Percentiles rank a stretch among this genome's conserved stretches.
These are phyloP conservation scores for Aphaenogaster ashmeadi DNA, from an alignment of 1,140 invertebrate species.

Conservation along the genomic window DNA sequence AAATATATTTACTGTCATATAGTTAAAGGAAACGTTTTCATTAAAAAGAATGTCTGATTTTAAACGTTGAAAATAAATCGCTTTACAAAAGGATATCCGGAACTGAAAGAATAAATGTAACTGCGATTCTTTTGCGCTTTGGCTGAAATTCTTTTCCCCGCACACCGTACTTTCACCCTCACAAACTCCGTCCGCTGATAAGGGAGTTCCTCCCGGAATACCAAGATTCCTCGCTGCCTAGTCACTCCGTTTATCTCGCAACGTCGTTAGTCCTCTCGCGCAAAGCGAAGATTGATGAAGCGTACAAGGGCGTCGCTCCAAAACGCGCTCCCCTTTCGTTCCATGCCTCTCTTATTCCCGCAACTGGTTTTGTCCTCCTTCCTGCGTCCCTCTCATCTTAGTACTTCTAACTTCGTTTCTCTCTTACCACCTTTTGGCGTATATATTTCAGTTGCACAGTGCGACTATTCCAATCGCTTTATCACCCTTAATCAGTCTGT, in stretches of 20 bases:
- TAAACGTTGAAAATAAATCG: slow-evolving; percentile 40
- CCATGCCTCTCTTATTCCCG: background rate
- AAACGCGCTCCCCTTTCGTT: slow-evolving; percentile 24
- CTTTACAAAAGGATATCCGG: slow-evolving; percentile 16
- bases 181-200: slow-evolving; percentile 58
- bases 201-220: slow-evolving; percentile 72
- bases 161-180: slow-evolving; percentile 34
- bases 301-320: slow-evolving; percentile 69
- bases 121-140: slow-evolving; percentile 47
- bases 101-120: slow-evolving; percentile 35
- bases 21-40: background rate
- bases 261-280: slow-evolving; percentile 75
- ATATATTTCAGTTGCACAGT: slow-evolving; percentile 24
- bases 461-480: background rate
- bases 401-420: slow-evolving; percentile 22
- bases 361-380: background rate
- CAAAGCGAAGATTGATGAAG: slow-evolving; percentile 77
- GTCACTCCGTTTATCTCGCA: slow-evolving; percentile 73
- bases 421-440: slow-evolving; percentile 6
- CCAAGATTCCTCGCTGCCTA: slow-evolving; percentile 69
- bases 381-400: background rate
- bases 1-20: background rate
- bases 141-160: slow-evolving; percentile 43
- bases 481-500: slow-evolving; percentile 30
- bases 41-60: slow-evolving; percentile 11